Base-by-base conservation (phyloP, 2,888 invertebrate species). In the Ischnura elegans region DNA sequence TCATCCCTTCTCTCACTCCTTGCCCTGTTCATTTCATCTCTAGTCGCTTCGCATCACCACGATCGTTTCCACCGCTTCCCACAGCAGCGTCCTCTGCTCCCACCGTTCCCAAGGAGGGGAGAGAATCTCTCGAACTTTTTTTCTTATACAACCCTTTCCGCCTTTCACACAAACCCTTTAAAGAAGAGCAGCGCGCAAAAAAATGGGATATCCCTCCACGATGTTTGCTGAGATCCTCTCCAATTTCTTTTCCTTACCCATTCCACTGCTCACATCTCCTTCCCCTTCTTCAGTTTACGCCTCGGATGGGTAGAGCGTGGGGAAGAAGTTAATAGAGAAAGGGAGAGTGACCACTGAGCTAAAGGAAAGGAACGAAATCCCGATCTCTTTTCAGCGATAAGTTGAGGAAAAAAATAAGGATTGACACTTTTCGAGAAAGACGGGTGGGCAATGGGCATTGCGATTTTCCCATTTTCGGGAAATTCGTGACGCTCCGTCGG, bases 331-430 rank as follows among this genome's bases (percentile, higher is more conserved):
- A 47, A 19, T 4, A 1, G 87, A 51, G 47, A 10, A n/a, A 2
- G 51, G 47, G n/a, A 51, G 87, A 87, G 87, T 51, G 87, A 87
- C 36, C 51, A 8, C 19, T 61, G 61, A n/a, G 86, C 45, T 86
- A 46, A 86, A n/a, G 43, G 42, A 43, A 5, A 85, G 51, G n/a
- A n/a, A n/a, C n/a, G 51, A 51, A 19, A 51, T 19, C 25, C 45
- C 42, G 10, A 42, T 16, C 85, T 42, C 51, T 51, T 8, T 13
- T 51, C 51, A 2, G 51, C 13, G 19, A 51, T 13, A 51, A 8
- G 47, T 8, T 8, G 13, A 10, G 51, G 8, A 43, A 46, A 43
- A 86, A 86, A 86, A 2, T n/a, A n/a, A n/a, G n/a, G n/a, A n/a
- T n/a, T n/a, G n/a, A n/a, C 21, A 25, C n/a, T 13, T 25, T 45